Base-by-base conservation (phyloP, 2,888 invertebrate species). In the Leptothorax acervorum region DNA sequence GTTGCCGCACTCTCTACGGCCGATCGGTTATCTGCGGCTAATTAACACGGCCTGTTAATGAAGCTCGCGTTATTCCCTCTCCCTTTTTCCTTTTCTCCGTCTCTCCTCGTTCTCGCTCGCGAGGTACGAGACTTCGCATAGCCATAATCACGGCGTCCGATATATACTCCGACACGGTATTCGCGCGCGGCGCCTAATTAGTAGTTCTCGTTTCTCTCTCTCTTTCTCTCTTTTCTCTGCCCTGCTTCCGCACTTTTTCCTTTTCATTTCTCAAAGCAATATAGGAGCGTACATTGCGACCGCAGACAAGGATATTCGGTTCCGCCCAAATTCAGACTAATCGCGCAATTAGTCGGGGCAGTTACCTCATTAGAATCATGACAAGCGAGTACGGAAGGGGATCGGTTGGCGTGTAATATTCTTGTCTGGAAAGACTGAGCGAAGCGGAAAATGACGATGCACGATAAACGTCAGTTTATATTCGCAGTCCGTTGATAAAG, bases 1-100 rank as follows among this genome's bases (percentile, higher is more conserved):
- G 88, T 89, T 88, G 89, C 87, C 83, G 85, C 88, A 86, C 90
- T 84, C 87, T 85, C 78, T 88, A 89, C 87, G 90, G 91, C 90
- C 92, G 93, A 94, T 93, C 92, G 91, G 91, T 90, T 93, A 93
- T 93, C 93, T 89, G 89, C 92, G 90, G 92, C 93, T 94, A 94
- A 94, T 94, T 94, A 94, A 94, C 93, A 93, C 92, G 93, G 91
- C 84, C 89, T 90, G 91, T 92, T 93, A 93, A 93, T 93, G 93
- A 93, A 93, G 92, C 93, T 89, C 91, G 90, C 91, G 92, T 92
- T 92, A 91, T 82, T 79, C 76, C 66, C 83, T 63, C 71, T 23
- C 51, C 11, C 31, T 60, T 63, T 79, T 83, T 87, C 84, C 87
- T 83, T 85, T 86, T 90, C 85, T 78, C 65, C 75, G 74, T 86